These are phyloP conservation scores for Heliconius nattereri DNA, from an alignment of 1,140 invertebrate species.

Conservation along the genomic window DNA sequence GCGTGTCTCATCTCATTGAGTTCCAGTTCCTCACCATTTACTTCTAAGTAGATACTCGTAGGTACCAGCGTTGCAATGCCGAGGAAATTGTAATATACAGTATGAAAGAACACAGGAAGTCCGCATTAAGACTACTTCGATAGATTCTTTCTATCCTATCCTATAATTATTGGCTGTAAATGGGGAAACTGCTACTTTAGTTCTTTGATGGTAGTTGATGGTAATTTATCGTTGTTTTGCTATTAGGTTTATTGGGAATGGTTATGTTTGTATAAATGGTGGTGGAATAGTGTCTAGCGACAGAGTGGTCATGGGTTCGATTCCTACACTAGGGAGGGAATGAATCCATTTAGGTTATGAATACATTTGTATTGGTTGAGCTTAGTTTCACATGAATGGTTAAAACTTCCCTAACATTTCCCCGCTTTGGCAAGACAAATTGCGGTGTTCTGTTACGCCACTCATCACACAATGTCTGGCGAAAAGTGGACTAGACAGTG, in stretches of 20 bases:
- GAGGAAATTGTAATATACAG: constrained; percentile 65
- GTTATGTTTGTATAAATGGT: background rate
- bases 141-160: constrained; percentile 44
- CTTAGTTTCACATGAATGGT: too few species aligned
- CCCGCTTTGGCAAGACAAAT: background rate
- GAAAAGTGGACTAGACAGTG: background rate
- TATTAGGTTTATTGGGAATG: background rate
- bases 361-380: too few species aligned
- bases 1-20: constrained; percentile 62
- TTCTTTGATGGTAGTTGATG: background rate
- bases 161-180: constrained; percentile 19
- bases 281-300: too few species aligned
- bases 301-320: too few species aligned
- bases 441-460: background rate
- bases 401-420: background rate
- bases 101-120: constrained; percentile 65
- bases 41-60: too few species aligned
- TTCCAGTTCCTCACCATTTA: constrained; percentile 45
- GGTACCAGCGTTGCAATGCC: constrained; percentile 40
- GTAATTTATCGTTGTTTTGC: background rate
- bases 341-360: too few species aligned
- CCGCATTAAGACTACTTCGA: constrained; percentile 64
- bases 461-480: background rate
- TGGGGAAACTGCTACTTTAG: background rate
- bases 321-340: too few species aligned